Conservation (phyloP, 2,888 invertebrate species). For the Polymixis flavicincta region DNA sequence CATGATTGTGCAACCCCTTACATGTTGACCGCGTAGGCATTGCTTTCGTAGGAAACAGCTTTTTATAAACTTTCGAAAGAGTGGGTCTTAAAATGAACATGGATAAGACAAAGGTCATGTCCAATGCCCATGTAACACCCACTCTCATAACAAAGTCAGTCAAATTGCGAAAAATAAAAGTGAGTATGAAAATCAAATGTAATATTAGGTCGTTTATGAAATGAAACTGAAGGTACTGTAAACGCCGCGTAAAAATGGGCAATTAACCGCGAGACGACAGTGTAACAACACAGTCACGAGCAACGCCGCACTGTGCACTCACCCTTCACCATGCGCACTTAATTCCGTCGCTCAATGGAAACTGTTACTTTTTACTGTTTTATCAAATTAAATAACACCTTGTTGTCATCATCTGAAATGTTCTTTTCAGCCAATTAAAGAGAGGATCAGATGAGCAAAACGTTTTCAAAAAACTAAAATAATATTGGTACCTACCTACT, state of each 20-base stretch:
- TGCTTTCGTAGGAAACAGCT: not conserved
- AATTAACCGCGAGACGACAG: slow-evolving; percentile 73
- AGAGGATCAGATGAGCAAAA: not conserved
- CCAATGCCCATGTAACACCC: no score
- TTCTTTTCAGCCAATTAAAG: slow-evolving; percentile 1
- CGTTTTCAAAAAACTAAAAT: not conserved
- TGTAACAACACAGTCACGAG: slow-evolving; percentile 74
- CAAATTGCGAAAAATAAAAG: no score
- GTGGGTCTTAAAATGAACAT: no score
- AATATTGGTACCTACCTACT: not conserved
- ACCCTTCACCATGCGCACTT: slow-evolving; percentile 30
- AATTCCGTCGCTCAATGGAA: slow-evolving; percentile 21
- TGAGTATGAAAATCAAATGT: not conserved
- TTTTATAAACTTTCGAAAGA: no score
- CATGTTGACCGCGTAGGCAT: no score
- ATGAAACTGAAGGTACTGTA: not conserved
- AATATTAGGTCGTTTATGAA: not conserved
- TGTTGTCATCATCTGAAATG: not conserved
- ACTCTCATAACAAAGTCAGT: no score
- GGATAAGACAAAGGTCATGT: no score
- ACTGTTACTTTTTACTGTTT: slow-evolving; percentile 31
- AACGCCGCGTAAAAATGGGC: not conserved
- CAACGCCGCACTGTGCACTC: slow-evolving; percentile 67
- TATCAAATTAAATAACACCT: slow-evolving; percentile 28
- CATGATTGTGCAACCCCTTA: no score